Percentiles rank a stretch among this genome's conserved stretches.
These are phyloP conservation scores for Leucoma salicis DNA, from an alignment of 2,888 invertebrate genomes.

Conservation along the genomic window DNA sequence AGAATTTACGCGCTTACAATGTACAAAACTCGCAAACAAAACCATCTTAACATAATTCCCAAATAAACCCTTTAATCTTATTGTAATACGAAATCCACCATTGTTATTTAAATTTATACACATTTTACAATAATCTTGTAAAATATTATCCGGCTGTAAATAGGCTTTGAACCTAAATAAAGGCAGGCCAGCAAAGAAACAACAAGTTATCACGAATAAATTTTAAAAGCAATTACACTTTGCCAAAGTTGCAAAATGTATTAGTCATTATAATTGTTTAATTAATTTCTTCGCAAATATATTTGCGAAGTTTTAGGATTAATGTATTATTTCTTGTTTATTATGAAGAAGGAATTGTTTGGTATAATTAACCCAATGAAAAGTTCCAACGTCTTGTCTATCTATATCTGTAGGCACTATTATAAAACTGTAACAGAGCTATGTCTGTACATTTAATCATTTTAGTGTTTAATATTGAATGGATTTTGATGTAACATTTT, in stretches of 20 bases:
- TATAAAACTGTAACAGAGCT: too few relatives aligned
- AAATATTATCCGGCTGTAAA: background rate
- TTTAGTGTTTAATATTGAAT: too few relatives aligned
- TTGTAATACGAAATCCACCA: background rate
- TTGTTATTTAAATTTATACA: background rate
- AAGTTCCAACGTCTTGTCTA: too few relatives aligned
- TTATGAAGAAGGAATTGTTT: background rate
- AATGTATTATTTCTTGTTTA: background rate
- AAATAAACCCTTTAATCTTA: background rate
- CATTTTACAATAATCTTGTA: background rate
- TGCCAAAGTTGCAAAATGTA: conserved; percentile 3
- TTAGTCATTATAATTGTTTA: conserved; percentile 9
- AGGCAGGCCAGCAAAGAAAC: background rate
- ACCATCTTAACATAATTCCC: background rate
- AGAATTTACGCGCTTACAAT: too few relatives aligned
- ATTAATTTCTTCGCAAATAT: conserved; percentile 4
- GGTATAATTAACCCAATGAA: background rate
- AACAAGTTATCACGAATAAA: conserved; percentile 7
- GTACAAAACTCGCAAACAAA: too few relatives aligned
- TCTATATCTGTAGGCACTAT: too few relatives aligned
- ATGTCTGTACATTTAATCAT: too few relatives aligned
- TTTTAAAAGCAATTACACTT: conserved; percentile 7
- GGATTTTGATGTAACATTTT: too few relatives aligned
- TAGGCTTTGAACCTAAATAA: conserved; percentile 7
- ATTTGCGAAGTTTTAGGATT: background rate